These are phyloP conservation scores for Bujurquina vittata DNA, from an alignment of 2,113 vertebrate species.

Conservation along the genomic window DNA sequence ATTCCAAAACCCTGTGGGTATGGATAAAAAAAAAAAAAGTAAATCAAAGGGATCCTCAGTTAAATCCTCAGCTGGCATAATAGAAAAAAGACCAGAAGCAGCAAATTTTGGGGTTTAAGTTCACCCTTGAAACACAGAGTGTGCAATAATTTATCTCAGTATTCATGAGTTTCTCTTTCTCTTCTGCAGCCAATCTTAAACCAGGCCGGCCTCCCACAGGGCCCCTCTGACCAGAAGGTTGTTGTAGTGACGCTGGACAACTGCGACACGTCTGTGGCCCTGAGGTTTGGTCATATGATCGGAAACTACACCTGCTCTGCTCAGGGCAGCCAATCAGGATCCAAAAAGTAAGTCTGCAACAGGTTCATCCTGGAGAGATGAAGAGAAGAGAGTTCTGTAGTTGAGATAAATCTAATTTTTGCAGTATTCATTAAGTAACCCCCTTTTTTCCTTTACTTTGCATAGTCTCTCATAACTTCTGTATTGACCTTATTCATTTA, in stretches of 20 bases:
- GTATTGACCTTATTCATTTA: conserved; percentile 30
- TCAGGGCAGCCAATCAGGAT: conserved; percentile 91
- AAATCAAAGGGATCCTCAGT: background rate
- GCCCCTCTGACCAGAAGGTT: conserved; percentile 94
- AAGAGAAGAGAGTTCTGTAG: background rate
- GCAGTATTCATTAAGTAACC: background rate
- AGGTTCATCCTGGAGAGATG: background rate
- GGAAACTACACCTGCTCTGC: conserved; percentile 93
- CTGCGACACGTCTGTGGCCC: conserved; percentile 89
- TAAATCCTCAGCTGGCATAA: background rate
- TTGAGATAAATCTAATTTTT: background rate
- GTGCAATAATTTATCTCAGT: background rate
- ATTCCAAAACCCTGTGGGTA: background rate
- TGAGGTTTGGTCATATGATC: conserved; percentile 87
- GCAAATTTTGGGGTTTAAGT: background rate
- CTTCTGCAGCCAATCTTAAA: conserved; percentile 86
- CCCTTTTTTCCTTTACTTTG: background rate
- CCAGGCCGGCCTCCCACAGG: conserved; percentile 88
- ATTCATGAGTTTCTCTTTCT: conserved; percentile 38
- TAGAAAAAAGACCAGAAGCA: background rate
- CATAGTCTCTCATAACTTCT: background rate
- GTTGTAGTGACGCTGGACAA: conserved; percentile 90
- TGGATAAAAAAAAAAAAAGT: background rate
- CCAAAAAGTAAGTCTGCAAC: conserved; percentile 87
- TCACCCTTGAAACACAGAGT: conserved; percentile 1